Percentiles rank a stretch among this genome's conserved stretches.
phyloP scores from a whole-genome alignment of 2,113 vertebrate species.

The Synchiropus splendidus region DNA sequence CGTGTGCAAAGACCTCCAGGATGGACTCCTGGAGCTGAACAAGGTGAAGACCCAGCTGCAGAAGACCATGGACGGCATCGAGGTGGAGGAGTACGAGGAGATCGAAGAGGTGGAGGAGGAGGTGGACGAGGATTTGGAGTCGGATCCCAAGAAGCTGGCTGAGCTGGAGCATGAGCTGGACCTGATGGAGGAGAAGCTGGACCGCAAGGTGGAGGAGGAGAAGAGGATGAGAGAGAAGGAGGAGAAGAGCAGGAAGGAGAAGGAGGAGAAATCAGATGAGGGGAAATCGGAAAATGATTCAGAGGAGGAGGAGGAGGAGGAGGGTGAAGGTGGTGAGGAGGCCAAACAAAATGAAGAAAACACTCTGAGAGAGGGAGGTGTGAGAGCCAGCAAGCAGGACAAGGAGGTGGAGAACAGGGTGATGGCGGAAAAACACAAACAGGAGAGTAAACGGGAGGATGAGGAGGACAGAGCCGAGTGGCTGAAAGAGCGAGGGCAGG shows the following conservation, averaged over 20 bases:
- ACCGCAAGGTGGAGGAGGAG: conserved; percentile 35
- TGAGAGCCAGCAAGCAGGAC: too few species aligned
- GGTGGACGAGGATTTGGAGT: conserved; percentile 38
- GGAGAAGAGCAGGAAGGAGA: conserved; percentile 7
- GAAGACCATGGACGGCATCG: conserved; percentile 64
- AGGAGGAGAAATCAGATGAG: conserved; percentile 2
- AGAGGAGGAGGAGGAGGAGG: neutral
- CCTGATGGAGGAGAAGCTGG: conserved; percentile 56
- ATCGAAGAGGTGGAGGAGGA: conserved; percentile 51
- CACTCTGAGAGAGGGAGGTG: conserved; percentile 11
- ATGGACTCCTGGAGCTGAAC: conserved; percentile 55
- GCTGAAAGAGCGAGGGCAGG: conserved; percentile 3
- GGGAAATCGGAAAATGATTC: conserved; percentile 3
- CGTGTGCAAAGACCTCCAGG: conserved; percentile 53
- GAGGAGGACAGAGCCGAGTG: conserved; percentile 6
- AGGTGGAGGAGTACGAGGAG: conserved; percentile 60
- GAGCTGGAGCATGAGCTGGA: conserved; percentile 60
- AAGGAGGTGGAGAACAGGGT: conserved; percentile 29
- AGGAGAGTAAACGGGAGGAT: neutral
- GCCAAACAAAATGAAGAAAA: conserved; percentile 5
- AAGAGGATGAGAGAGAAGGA: conserved; percentile 14
- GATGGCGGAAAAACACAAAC: conserved; percentile 21
- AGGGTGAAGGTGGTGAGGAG: neutral
- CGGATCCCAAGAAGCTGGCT: conserved; percentile 49
- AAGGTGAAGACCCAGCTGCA: conserved; percentile 60